Percentiles rank a stretch among this genome's conserved stretches.
These are phyloP conservation scores for Sarcophaga carnaria DNA, from an alignment of 2,888 invertebrate species.

Conservation along the genomic window DNA sequence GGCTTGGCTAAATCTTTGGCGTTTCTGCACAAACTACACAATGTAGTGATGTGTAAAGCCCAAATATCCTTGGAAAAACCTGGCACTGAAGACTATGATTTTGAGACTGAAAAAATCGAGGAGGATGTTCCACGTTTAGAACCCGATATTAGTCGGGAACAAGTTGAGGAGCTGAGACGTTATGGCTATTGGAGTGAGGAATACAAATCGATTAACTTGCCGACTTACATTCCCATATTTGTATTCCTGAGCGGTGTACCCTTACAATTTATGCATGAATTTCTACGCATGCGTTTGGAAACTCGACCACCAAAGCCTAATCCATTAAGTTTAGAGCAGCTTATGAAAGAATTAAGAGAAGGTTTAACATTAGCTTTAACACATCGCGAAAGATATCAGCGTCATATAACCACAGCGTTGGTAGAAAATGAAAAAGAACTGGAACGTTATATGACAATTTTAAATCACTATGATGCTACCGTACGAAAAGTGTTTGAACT, in stretches of 20 bases:
- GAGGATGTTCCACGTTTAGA: constrained; percentile 80
- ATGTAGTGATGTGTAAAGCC: constrained; percentile 87
- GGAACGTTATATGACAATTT: constrained; percentile 84
- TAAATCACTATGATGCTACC: constrained; percentile 89
- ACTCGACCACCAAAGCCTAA: constrained; percentile 92
- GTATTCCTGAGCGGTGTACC: constrained; percentile 93
- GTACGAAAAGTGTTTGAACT: constrained; percentile 89
- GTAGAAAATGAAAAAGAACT: constrained; percentile 82
- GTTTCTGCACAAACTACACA: constrained; percentile 89
- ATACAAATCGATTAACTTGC: constrained; percentile 89
- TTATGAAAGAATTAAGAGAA: constrained; percentile 95
- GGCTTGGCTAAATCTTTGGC: constrained; percentile 91
- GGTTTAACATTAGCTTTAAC: constrained; percentile 92
- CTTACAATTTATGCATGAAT: constrained; percentile 96
- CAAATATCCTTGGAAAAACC: constrained; percentile 87
- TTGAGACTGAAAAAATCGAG: constrained; percentile 82
- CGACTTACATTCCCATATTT: constrained; percentile 92
- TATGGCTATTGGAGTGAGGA: constrained; percentile 91
- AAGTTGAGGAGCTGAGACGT: constrained; percentile 79
- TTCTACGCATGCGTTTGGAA: constrained; percentile 92
- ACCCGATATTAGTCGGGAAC: constrained; percentile 79
- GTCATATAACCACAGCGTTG: constrained; percentile 85
- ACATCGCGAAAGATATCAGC: constrained; percentile 89
- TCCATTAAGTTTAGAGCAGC: constrained; percentile 91
- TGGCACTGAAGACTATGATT: constrained; percentile 78